Evolutionary conservation across 1,140 invertebrate species (phyloP), one percentile per base, ranked within the genome.

Genomic region (Drosophila carrolli): DNA sequence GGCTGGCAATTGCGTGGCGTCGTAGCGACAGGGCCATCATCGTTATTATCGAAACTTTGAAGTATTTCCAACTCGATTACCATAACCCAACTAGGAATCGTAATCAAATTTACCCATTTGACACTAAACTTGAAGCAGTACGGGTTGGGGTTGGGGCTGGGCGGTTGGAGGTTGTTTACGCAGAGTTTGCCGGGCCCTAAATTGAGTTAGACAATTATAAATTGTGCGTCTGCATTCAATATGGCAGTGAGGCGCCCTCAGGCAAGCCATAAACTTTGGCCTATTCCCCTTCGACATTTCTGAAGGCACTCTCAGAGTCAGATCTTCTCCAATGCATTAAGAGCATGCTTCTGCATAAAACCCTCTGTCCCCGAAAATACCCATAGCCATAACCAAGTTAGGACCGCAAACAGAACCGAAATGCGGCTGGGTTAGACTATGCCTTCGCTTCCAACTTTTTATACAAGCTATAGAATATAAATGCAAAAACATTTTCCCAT

Each of bases 201-300:
- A 88, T 88, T 75, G 76, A 81, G 85, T 88, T 88, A 88, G 76
- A 84, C 84, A 88, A 88, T 89, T 88, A 89, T 73, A 80, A 80
- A 83, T 74, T 76, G 60, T 68, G 56, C 71, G 75, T 71, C 43
- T 44, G 73, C 70, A 78, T 67, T 77, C 75, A 80, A 81, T 70
- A 61, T 55, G 67, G 73, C 62, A 62, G 72, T 50, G 48, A 46
- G 66, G 23, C 57, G 62, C 35, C 29, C 61, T 29, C 46, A 47
- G 41, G 55, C 56, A 51, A 23, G 58, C 60, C 75, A 68, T 66
- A 77, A 67, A 75, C 60, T 81, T 67, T 66, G 72, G 73, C 54
- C 55, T 11, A 38, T 16, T 23, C 13, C 37, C 43, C 37, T 59
- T 53, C 38, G 40, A 37, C 40, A 46, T 57, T n/a, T 38, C n/a